These are phyloP conservation scores for Drosophila demipolita DNA, from an alignment of 2,888 invertebrate species.

Conservation along the genomic window DNA sequence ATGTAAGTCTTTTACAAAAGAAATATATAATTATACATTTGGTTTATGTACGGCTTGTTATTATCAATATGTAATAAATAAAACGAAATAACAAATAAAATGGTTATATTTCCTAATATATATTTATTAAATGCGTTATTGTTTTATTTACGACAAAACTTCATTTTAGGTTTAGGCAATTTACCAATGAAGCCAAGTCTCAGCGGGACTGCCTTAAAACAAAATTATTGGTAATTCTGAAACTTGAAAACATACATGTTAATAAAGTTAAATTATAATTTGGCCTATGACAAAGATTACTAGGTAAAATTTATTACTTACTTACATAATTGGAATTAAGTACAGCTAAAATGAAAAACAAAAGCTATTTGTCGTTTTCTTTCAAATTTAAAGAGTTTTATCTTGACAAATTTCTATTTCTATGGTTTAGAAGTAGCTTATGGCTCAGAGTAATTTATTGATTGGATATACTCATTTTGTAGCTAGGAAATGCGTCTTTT, in stretches of 20 bases:
- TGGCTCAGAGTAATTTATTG: constrained; percentile 3
- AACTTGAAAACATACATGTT: constrained; percentile 36
- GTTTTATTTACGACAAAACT: not conserved
- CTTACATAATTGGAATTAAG: not conserved
- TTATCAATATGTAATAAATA: constrained; percentile 44
- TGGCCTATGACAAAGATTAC: constrained; percentile 8
- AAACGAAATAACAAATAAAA: constrained; percentile 13
- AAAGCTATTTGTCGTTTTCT: not conserved
- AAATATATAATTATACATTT: constrained; percentile 17
- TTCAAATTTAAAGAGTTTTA: not conserved
- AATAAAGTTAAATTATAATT: constrained; percentile 64
- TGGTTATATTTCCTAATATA: not conserved
- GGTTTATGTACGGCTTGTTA: constrained; percentile 38
- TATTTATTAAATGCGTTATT: not conserved
- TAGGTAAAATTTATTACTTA: constrained; percentile 7
- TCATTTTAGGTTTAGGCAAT: constrained; percentile 31
- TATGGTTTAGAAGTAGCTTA: not conserved
- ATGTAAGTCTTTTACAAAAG: constrained; percentile 24
- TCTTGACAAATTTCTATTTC: not conserved
- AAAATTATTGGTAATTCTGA: constrained; percentile 13
- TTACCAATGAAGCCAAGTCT: not conserved
- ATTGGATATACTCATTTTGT: not conserved
- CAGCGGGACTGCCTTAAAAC: constrained; percentile 6
- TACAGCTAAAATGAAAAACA: constrained; percentile 12
- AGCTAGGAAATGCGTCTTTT: not conserved